Evolutionary conservation across 2,113 vertebrate species (phyloP).

Genomic region (Brachyhypopomus occidentalis): DNA sequence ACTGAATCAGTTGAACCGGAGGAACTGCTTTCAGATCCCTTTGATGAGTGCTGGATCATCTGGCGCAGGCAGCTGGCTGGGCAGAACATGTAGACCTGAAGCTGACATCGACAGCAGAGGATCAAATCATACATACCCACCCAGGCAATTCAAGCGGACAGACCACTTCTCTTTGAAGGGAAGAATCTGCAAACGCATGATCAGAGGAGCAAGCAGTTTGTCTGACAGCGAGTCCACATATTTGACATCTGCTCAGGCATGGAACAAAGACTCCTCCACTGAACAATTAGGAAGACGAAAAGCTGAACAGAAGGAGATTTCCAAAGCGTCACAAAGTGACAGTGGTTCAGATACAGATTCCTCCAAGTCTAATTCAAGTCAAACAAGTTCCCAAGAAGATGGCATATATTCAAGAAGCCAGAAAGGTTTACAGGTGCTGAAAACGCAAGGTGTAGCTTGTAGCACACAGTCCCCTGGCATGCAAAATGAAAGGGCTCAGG

Average conservation of each 20-base stretch:
- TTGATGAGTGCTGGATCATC: slow-evolving; percentile 47
- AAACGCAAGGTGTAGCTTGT: slow-evolving; percentile 3
- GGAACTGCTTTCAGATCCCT: slow-evolving; percentile 35
- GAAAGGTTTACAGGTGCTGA: slow-evolving; percentile 10
- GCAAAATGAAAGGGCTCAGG: background rate
- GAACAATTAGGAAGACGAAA: slow-evolving; percentile 25
- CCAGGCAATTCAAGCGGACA: slow-evolving; percentile 17
- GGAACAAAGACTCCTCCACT: slow-evolving; percentile 13
- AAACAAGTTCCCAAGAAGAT: slow-evolving; percentile 15
- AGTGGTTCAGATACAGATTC: slow-evolving; percentile 36
- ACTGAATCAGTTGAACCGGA: slow-evolving; percentile 39
- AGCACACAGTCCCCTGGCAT: slow-evolving; percentile 6
- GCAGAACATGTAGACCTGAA: slow-evolving; percentile 35
- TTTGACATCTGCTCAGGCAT: slow-evolving; percentile 37
- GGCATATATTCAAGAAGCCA: slow-evolving; percentile 10
- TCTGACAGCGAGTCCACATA: slow-evolving; percentile 37
- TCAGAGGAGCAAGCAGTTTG: slow-evolving; percentile 35
- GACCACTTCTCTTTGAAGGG: slow-evolving; percentile 43
- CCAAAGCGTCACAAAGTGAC: slow-evolving; percentile 8
- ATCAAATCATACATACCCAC: slow-evolving; percentile 26
- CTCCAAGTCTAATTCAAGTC: slow-evolving; percentile 37
- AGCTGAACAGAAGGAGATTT: background rate
- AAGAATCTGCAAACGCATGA: slow-evolving; percentile 42
- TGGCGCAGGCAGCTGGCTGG: slow-evolving; percentile 36
- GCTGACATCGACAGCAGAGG: background rate